phyloP scores from a whole-genome alignment of 2,113 vertebrate genomes.

The Grammomys surdaster region DNA sequence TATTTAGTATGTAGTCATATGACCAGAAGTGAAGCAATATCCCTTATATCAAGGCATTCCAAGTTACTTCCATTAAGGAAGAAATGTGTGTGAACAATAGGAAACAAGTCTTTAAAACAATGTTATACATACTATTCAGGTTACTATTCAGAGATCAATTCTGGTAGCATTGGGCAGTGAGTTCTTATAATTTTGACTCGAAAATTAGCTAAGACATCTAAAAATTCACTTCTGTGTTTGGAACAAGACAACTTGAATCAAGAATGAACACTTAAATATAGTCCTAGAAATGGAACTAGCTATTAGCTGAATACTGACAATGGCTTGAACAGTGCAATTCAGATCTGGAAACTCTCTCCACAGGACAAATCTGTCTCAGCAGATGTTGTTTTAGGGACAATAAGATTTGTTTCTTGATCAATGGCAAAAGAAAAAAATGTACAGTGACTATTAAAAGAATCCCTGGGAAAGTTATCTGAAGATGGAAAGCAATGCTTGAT shows the following conservation, averaged over 20 bases:
- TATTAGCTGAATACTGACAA: slow-evolving; percentile 81
- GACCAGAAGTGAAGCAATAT: not conserved
- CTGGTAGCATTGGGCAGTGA: not conserved
- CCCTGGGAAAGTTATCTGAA: not conserved
- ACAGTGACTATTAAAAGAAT: not conserved
- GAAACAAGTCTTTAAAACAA: not conserved
- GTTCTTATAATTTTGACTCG: slow-evolving; percentile 64
- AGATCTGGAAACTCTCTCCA: slow-evolving; percentile 70
- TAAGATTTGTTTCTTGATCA: slow-evolving; percentile 54
- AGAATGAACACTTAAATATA: slow-evolving; percentile 81
- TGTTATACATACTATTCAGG: not conserved
- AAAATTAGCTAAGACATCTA: slow-evolving; percentile 75
- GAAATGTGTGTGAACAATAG: not conserved
- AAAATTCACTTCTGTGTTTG: slow-evolving; percentile 77
- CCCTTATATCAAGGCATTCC: not conserved
- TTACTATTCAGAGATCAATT: slow-evolving; percentile 28
- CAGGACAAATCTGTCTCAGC: slow-evolving; percentile 76
- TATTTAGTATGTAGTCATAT: not conserved
- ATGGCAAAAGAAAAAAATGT: slow-evolving; percentile 35
- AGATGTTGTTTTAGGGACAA: slow-evolving; percentile 68
- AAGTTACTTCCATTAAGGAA: not conserved
- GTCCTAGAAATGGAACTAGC: slow-evolving; percentile 81
- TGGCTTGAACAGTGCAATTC: slow-evolving; percentile 78
- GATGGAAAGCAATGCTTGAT: not conserved
- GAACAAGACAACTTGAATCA: slow-evolving; percentile 78